These are phyloP conservation scores for Falco columbarius DNA, from an alignment of 2,797 vertebrate genomes.

Conservation along the genomic window DNA sequence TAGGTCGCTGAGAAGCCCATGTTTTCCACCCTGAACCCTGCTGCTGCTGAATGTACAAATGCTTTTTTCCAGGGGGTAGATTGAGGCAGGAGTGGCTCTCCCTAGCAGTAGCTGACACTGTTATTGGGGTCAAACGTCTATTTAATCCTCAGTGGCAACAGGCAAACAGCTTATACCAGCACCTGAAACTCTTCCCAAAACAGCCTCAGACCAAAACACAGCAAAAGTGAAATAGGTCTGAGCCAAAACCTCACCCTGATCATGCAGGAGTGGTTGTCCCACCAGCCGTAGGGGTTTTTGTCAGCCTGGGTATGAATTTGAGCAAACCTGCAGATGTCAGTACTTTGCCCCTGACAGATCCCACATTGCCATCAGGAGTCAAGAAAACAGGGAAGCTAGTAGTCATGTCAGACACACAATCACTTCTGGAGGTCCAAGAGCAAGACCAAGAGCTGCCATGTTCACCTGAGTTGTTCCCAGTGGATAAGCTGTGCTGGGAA, in stretches of 20 bases:
- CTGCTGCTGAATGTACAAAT: background rate
- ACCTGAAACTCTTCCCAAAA: background rate
- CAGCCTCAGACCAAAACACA: background rate
- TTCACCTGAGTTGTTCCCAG: background rate
- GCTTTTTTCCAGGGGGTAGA: background rate
- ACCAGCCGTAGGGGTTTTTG: background rate
- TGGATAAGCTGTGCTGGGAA: background rate
- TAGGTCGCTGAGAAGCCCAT: background rate
- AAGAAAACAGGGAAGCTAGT: background rate
- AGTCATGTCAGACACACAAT: no score
- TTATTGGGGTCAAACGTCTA: background rate
- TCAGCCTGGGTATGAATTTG: background rate
- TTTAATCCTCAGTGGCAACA: background rate
- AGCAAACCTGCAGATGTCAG: background rate
- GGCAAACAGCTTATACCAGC: background rate
- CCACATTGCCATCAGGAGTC: background rate
- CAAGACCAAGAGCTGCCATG: background rate
- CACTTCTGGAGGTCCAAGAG: background rate
- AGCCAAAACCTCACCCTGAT: background rate
- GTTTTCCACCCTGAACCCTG: background rate
- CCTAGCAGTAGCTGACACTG: background rate
- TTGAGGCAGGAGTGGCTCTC: background rate
- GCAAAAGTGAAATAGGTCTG: background rate
- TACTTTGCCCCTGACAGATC: background rate
- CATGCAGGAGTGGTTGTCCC: background rate